Conservation (phyloP, 2,797 vertebrate genomes). For the Cryptoprocta ferox region DNA sequence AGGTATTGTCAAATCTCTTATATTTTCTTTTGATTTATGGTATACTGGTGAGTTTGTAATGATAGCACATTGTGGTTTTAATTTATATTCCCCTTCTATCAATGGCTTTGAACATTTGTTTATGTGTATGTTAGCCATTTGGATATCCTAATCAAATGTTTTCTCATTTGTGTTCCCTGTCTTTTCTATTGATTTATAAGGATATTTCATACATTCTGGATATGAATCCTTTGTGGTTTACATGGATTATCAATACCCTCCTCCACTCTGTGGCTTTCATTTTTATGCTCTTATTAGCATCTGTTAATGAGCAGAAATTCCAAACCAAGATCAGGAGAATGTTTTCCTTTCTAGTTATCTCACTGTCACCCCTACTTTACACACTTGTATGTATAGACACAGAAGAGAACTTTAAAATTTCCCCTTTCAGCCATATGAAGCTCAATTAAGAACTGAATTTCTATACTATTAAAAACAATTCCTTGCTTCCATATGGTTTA, state of each 20-base stretch:
- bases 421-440: neutral
- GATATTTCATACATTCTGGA: neutral
- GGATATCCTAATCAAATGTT: neutral
- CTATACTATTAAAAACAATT: neutral
- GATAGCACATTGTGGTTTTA: neutral
- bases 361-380: neutral
- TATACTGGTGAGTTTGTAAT: neutral
- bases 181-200: neutral
- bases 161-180: neutral
- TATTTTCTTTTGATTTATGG: neutral
- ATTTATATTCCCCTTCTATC: neutral
- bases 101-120: neutral
- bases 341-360: neutral
- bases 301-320: neutral
- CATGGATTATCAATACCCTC: neutral
- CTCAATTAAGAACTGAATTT: neutral
- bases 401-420: neutral
- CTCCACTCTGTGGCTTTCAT: neutral
- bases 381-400: neutral
- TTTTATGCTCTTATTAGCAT: neutral
- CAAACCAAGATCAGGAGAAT: neutral
- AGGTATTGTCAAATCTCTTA: neutral
- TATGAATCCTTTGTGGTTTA: neutral
- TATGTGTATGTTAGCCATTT: neutral
- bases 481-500: neutral